Percentiles rank a stretch among this genome's conserved stretches.
Evolutionary conservation across 2,888 invertebrate species (phyloP).

Genomic region (Sepioteuthis lessoniana): DNA sequence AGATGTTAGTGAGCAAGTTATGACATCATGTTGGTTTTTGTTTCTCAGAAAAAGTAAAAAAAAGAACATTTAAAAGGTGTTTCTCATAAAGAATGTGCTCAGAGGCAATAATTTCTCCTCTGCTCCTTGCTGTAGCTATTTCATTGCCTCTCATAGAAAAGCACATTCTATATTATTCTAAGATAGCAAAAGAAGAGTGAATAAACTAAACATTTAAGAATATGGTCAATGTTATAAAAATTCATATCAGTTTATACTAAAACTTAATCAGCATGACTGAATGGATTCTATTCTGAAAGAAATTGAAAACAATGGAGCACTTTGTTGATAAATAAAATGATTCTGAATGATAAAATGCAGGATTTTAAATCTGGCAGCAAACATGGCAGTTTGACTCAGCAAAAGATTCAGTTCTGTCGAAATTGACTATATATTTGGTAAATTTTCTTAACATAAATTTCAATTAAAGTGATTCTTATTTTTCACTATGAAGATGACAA

Average conservation of each 20-base stretch:
- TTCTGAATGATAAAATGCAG: background rate
- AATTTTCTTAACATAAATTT: background rate
- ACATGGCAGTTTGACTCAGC: background rate
- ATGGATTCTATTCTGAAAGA: background rate
- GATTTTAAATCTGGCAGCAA: conserved; percentile 15
- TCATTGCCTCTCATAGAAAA: no score
- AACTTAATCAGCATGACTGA: background rate
- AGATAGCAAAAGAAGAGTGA: background rate
- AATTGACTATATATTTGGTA: background rate
- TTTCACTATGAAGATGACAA: background rate
- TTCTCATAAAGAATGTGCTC: no score
- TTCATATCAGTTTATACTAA: background rate
- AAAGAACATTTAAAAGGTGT: no score
- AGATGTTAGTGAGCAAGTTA: no score
- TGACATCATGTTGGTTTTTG: no score
- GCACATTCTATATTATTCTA: no score
- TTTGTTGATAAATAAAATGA: conserved; percentile 20
- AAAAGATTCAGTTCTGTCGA: background rate
- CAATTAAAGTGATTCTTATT: background rate
- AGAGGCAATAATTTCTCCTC: no score
- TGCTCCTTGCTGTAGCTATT: no score
- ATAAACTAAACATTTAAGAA: background rate
- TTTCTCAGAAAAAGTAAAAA: no score
- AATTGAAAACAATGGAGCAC: background rate
- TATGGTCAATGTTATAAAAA: background rate